Conservation (phyloP, 1,140 invertebrate species). For the Sipha flava region DNA sequence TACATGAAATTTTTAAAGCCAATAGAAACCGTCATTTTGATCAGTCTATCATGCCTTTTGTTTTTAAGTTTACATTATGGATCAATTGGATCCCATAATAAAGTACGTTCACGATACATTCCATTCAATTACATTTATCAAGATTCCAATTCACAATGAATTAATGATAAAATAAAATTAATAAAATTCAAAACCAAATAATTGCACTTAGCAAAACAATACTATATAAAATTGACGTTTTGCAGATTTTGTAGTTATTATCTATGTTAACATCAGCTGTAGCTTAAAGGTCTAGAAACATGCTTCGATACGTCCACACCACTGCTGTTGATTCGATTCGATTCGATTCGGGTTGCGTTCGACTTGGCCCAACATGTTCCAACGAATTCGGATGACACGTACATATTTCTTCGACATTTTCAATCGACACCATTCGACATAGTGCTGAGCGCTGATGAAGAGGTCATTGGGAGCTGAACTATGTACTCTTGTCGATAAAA, state of each 20-base stretch:
- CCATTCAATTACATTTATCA: slow-evolving; percentile 21
- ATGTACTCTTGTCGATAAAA: no score
- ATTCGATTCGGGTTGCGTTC: background rate
- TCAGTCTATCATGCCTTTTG: slow-evolving; percentile 33
- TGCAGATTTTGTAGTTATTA: background rate
- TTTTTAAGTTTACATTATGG: slow-evolving; percentile 32
- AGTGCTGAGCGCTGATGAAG: background rate
- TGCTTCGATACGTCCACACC: background rate
- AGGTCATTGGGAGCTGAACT: no score
- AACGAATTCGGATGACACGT: background rate
- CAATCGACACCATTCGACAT: background rate
- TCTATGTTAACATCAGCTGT: background rate
- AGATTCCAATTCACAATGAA: slow-evolving; percentile 26
- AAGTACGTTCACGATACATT: slow-evolving; percentile 25
- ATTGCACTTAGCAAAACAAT: background rate
- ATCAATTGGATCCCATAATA: slow-evolving; percentile 29
- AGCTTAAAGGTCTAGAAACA: no score
- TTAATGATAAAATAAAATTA: background rate
- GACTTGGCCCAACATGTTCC: background rate
- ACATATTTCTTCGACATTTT: background rate
- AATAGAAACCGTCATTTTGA: slow-evolving; percentile 34
- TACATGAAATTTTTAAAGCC: background rate
- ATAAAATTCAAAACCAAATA: background rate
- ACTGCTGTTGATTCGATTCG: background rate
- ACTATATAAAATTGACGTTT: background rate